These are phyloP conservation scores for Campaea margaritaria DNA, from an alignment of 2,888 invertebrate species.

Conservation along the genomic window DNA sequence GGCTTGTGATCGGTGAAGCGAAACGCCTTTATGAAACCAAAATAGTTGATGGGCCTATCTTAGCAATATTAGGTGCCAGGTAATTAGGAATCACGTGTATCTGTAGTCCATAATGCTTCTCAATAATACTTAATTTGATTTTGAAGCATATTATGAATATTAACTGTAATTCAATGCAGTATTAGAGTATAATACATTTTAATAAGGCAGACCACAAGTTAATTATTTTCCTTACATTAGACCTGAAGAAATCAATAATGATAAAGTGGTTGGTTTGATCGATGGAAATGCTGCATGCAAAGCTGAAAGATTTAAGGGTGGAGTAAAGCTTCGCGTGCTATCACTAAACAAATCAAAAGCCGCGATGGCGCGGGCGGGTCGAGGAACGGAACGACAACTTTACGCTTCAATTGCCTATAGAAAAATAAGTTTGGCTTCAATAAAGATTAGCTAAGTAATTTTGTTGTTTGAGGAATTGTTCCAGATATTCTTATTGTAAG, in stretches of 20 bases:
- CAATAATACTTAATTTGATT: too few relatives aligned
- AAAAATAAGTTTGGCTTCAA: slow-evolving; percentile 2
- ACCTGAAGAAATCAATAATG: slow-evolving; percentile 14
- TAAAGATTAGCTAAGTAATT: not conserved
- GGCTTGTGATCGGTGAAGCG: too few relatives aligned
- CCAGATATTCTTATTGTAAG: too few relatives aligned
- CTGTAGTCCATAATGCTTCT: too few relatives aligned
- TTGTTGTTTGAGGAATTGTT: not conserved
- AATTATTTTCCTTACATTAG: slow-evolving; percentile 1
- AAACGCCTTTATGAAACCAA: too few relatives aligned
- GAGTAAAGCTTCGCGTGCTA: slow-evolving; percentile 62
- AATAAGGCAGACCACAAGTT: not conserved
- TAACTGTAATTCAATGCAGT: too few relatives aligned
- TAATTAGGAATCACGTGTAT: too few relatives aligned
- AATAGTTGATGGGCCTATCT: too few relatives aligned
- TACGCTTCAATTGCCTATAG: slow-evolving; percentile 52
- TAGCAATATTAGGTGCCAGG: too few relatives aligned
- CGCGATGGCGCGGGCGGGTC: slow-evolving; percentile 67
- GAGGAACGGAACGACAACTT: slow-evolving; percentile 56
- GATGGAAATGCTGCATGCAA: slow-evolving; percentile 52
- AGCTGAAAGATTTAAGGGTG: slow-evolving; percentile 31
- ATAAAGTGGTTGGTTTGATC: slow-evolving; percentile 48
- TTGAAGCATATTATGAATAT: too few relatives aligned
- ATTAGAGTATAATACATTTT: too few relatives aligned
- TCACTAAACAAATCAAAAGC: slow-evolving; percentile 55